Evolutionary conservation across 1,140 invertebrate species (phyloP).

Genomic region (Aphelenchoides besseyi): DNA sequence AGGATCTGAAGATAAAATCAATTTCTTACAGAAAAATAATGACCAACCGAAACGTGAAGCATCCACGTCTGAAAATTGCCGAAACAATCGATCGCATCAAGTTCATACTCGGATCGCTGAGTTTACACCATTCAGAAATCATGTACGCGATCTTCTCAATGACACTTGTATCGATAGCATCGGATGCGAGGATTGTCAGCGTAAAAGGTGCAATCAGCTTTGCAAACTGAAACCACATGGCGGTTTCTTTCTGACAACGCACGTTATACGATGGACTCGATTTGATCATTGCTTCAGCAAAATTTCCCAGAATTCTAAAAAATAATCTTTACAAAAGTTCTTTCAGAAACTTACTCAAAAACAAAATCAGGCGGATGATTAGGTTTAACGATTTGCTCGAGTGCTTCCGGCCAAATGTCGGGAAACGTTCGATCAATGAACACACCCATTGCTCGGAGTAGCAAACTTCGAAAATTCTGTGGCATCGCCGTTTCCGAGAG

Average conservation of each 20-base stretch:
- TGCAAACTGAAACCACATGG: neutral
- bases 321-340: neutral
- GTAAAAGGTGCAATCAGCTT: neutral
- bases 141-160: neutral
- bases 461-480: neutral
- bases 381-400: slow-evolving; percentile 15
- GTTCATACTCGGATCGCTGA: neutral
- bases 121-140: neutral
- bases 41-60: neutral
- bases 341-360: slow-evolving; percentile 18
- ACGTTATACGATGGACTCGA: neutral
- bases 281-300: neutral
- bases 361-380: neutral
- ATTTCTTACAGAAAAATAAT: neutral
- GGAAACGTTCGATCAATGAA: slow-evolving; percentile 9
- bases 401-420: slow-evolving; percentile 13
- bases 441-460: slow-evolving; percentile 2
- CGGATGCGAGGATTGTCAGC: neutral
- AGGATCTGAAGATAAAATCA: neutral
- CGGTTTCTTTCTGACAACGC: neutral
- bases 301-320: neutral
- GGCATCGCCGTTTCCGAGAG: neutral
- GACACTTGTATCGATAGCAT: neutral
- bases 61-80: neutral
- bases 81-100: neutral